Conservation (phyloP, 2,888 invertebrate species). For the Caenorhabditis sinica region DNA sequence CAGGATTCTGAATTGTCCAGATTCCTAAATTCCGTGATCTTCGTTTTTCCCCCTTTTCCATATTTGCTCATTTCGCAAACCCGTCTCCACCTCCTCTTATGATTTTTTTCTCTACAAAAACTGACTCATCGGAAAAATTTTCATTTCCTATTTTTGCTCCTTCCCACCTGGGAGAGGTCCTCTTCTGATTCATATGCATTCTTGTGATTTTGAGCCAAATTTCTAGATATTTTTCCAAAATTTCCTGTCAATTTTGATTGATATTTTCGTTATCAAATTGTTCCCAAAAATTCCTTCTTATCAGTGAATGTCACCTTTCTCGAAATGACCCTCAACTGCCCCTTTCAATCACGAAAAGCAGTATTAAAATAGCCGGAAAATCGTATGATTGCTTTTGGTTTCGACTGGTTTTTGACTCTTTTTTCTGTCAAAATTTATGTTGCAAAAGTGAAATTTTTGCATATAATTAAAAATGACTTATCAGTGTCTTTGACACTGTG, state of each 20-base stretch:
- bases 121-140: background rate
- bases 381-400: slow-evolving; percentile 7
- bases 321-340: background rate
- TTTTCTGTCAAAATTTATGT: background rate
- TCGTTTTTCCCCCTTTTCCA: background rate
- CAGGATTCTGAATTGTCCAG: background rate
- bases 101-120: background rate
- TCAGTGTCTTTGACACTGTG: background rate
- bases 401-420: background rate
- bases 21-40: background rate
- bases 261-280: background rate
- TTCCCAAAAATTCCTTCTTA: background rate
- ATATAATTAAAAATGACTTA: slow-evolving; percentile 3
- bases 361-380: slow-evolving; percentile 2
- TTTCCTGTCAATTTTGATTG: background rate
- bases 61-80: slow-evolving; percentile 17
- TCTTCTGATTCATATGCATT: background rate
- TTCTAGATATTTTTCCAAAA: background rate
- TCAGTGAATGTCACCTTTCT: background rate
- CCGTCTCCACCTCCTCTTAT: background rate
- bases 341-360: background rate
- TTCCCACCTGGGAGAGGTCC: background rate
- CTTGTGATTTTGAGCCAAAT: background rate
- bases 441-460: background rate
- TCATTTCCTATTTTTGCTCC: background rate